Conservation (phyloP, 92 coral and sea anemone species). For the Metridium senile region DNA sequence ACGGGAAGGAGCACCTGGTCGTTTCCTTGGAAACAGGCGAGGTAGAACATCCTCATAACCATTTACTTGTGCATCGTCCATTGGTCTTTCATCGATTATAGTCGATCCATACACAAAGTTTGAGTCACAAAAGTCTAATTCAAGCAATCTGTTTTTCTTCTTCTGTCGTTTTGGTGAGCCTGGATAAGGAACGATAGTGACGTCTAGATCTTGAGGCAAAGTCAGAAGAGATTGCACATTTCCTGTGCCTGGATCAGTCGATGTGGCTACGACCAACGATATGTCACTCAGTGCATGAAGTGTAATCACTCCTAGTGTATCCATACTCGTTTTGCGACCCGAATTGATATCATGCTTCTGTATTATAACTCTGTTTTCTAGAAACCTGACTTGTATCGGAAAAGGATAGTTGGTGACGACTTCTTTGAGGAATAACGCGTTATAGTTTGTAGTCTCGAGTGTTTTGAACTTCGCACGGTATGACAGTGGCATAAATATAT, state of each 20-base stretch:
- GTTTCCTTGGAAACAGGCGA: not conserved
- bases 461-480: constrained; percentile 21
- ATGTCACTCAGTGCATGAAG: constrained; percentile 4
- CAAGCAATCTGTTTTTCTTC: not conserved
- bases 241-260: not conserved
- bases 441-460: constrained; percentile 2
- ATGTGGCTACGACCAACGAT: constrained; percentile 9
- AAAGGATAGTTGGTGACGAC: constrained; percentile 14
- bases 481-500: constrained; percentile 17
- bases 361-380: constrained; percentile 2
- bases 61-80: not conserved
- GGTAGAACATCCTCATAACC: not conserved
- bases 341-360: constrained; percentile 5
- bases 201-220: constrained; percentile 14
- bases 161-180: not conserved
- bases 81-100: not conserved
- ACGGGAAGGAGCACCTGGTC: not conserved
- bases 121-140: not conserved
- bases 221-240: constrained; percentile 8
- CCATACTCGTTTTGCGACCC: constrained; percentile 4
- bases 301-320: constrained; percentile 1
- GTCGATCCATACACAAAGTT: constrained; percentile 12
- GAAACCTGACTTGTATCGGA: constrained; percentile 19
- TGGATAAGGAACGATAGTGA: not conserved
- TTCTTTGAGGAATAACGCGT: constrained; percentile 15